A percentile compares a stretch with the other conserved stretches of the same genome.
Conservation (phyloP, 2,113 vertebrate genomes). For the Lucifuga dentata region DNA sequence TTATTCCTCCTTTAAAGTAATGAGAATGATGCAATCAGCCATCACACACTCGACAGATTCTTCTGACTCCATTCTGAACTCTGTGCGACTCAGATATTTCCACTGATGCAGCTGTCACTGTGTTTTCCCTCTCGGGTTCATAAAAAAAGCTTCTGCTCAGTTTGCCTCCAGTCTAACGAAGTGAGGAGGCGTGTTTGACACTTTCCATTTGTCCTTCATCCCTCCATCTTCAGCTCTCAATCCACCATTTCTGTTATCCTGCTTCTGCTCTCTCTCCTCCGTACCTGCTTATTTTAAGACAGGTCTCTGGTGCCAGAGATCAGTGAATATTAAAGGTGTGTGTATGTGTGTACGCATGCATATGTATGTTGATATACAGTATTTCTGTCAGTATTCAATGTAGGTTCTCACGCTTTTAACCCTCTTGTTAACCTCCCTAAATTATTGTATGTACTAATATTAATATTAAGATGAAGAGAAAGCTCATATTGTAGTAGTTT, state of each 20-base stretch:
- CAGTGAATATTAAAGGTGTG: slow-evolving; percentile 46
- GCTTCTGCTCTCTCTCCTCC: not conserved
- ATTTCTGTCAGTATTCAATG: too few species aligned
- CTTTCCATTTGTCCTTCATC: slow-evolving; percentile 28
- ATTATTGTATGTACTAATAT: too few species aligned
- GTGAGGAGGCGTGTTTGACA: slow-evolving; percentile 58
- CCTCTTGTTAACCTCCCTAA: too few species aligned
- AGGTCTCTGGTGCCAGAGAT: slow-evolving; percentile 35
- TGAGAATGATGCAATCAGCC: slow-evolving; percentile 29
- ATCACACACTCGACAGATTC: slow-evolving; percentile 44
- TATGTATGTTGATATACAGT: slow-evolving; percentile 26
- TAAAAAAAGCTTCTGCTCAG: slow-evolving; percentile 49
- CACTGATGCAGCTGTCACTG: slow-evolving; percentile 49
- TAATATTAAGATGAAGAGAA: too few species aligned
- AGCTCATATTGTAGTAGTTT: too few species aligned
- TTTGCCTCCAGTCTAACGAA: slow-evolving; percentile 29
- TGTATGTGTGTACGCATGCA: slow-evolving; percentile 15
- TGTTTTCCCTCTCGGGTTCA: slow-evolving; percentile 57
- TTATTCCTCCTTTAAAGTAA: slow-evolving; percentile 35
- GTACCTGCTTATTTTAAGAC: slow-evolving; percentile 54
- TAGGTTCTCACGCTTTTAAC: too few species aligned
- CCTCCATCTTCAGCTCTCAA: not conserved
- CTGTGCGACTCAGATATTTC: slow-evolving; percentile 42
- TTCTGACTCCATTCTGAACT: slow-evolving; percentile 58
- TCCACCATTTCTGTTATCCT: slow-evolving; percentile 11